Conservation (phyloP, 2,797 vertebrate species). For the Calcarius lapponicus region DNA sequence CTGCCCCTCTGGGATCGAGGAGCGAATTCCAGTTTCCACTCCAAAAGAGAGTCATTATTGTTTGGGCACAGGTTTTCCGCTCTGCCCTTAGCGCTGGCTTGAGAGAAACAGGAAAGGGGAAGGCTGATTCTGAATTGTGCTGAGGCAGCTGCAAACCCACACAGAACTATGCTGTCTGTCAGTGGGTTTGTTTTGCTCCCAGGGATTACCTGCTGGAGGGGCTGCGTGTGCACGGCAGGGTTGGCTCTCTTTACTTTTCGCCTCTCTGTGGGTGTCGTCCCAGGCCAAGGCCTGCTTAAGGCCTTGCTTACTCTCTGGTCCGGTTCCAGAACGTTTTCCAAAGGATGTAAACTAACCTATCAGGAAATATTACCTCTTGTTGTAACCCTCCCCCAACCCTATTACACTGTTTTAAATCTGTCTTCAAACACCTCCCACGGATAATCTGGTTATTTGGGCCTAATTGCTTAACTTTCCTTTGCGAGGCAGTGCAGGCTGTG, state of each 20-base stretch:
- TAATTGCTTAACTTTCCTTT: conserved; percentile 62
- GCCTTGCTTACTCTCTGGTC: conserved; percentile 12
- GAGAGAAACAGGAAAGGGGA: not conserved
- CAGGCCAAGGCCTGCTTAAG: not conserved
- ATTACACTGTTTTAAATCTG: conserved; percentile 40
- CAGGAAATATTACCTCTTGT: conserved; percentile 35
- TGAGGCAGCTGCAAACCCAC: not conserved
- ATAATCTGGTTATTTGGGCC: conserved; percentile 42
- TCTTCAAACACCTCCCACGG: conserved; percentile 34
- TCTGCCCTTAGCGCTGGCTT: not conserved
- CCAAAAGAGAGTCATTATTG: not conserved
- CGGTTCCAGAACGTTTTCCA: conserved; percentile 17
- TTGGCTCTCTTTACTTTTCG: not conserved
- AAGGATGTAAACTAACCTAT: conserved; percentile 47
- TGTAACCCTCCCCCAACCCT: not conserved
- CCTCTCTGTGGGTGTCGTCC: not conserved
- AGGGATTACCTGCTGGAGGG: not conserved
- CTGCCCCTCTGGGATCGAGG: not conserved
- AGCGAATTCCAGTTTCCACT: not conserved
- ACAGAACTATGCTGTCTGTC: not conserved
- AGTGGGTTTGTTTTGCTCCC: not conserved
- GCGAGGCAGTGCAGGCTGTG: not conserved
- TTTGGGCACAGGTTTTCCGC: not conserved
- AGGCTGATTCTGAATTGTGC: not conserved
- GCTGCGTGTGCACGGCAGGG: not conserved